Evolutionary conservation across 2,113 vertebrate species (phyloP).

Genomic region (Aldabrachelys gigantea): DNA sequence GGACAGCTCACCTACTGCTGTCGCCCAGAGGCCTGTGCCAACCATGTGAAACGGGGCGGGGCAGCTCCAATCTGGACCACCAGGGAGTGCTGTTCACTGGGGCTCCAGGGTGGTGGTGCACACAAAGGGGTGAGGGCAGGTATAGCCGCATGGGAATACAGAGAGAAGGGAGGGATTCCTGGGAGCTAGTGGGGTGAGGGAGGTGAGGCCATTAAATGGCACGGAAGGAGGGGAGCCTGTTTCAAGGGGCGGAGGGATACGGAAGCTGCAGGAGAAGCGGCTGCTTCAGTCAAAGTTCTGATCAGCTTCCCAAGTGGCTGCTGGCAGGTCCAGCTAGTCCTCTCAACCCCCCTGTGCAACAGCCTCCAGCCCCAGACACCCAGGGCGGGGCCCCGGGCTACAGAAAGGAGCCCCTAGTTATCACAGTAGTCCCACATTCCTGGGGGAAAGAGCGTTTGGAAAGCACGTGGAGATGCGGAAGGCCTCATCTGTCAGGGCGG

Average conservation of each 20-base stretch:
- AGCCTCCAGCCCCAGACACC: neutral
- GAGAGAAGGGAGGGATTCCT: neutral
- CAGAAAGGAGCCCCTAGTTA: rapidly evolving
- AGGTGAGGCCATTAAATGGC: neutral
- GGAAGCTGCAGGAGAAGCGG: neutral
- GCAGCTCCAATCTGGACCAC: neutral
- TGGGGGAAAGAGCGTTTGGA: neutral
- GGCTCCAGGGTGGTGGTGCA: neutral
- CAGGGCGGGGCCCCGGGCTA: neutral
- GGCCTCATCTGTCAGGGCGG: neutral
- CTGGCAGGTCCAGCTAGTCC: neutral
- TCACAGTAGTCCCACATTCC: neutral
- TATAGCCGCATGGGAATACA: neutral
- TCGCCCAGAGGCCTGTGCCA: neutral
- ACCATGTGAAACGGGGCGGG: neutral
- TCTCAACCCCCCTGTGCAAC: neutral
- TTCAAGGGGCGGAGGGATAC: neutral
- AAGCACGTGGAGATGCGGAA: rapidly evolving
- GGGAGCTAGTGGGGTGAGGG: neutral
- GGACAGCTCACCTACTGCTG: no score
- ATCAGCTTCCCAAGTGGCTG: neutral
- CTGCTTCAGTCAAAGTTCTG: neutral
- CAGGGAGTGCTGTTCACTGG: neutral
- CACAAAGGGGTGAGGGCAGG: neutral
- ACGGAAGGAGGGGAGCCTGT: no score